These are phyloP conservation scores for Thera britannica DNA, from an alignment of 2,888 invertebrate genomes.

Conservation along the genomic window DNA sequence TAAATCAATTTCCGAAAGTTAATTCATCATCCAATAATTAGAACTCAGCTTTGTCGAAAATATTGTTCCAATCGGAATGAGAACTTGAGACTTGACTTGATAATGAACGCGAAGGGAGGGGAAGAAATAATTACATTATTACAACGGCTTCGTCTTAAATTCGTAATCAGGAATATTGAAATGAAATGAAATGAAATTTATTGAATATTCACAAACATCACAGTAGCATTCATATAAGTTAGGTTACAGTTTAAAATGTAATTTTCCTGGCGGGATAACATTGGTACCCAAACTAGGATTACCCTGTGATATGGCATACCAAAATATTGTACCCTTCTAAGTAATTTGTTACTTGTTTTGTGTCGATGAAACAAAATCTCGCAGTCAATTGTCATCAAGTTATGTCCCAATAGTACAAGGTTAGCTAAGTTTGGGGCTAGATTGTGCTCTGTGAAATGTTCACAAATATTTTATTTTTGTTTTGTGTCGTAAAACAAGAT, in stretches of 20 bases:
- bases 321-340: slow-evolving; percentile 6
- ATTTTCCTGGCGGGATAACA: no score
- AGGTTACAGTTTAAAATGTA: no score
- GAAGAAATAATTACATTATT: slow-evolving; percentile 39
- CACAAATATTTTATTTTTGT: no score
- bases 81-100: slow-evolving; percentile 41
- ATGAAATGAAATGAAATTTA: no score
- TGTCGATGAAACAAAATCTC: background rate
- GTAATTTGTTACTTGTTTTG: slow-evolving; percentile 15
- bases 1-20: background rate
- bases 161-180: slow-evolving; percentile 20
- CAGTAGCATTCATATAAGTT: no score
- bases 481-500: no score
- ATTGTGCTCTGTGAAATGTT: no score
- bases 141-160: slow-evolving; percentile 30
- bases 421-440: no score
- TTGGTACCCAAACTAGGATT: no score
- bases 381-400: background rate
- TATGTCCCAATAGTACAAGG: background rate
- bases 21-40: slow-evolving; percentile 38
- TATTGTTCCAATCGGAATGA: slow-evolving; percentile 46
- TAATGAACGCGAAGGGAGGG: slow-evolving; percentile 41
- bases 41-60: slow-evolving; percentile 45
- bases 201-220: no score
- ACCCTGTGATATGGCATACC: no score